Evolutionary conservation across 2,888 invertebrate species (phyloP).

Genomic region (Timema podura): DNA sequence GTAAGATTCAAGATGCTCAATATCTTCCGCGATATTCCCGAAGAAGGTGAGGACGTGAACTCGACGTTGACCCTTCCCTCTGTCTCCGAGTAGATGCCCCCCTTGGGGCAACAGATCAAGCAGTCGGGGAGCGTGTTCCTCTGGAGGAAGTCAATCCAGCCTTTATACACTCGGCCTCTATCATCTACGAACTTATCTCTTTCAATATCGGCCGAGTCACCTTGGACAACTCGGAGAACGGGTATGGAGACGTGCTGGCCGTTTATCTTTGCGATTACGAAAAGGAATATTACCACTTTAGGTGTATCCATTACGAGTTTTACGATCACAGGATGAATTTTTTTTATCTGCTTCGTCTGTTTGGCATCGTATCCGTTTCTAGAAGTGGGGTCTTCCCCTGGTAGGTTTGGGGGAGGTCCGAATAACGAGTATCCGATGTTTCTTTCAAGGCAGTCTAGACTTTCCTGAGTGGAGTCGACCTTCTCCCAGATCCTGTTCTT

Average conservation of each 20-base stretch:
- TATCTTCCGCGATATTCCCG: background rate
- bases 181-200: slow-evolving; percentile 12
- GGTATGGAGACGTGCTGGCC: background rate
- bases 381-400: background rate
- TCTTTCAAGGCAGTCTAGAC: slow-evolving; percentile 12
- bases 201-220: background rate
- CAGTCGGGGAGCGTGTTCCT: slow-evolving; percentile 18
- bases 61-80: slow-evolving; percentile 8
- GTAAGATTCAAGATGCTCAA: slow-evolving; percentile 16
- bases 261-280: background rate
- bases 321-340: background rate
- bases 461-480: background rate
- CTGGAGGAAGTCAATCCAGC: slow-evolving; percentile 17
- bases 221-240: slow-evolving; percentile 3
- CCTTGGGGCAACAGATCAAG: slow-evolving; percentile 18
- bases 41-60: slow-evolving; percentile 13
- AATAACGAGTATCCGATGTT: slow-evolving; percentile 18
- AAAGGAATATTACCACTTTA: slow-evolving; percentile 9
- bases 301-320: background rate
- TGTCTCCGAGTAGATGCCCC: slow-evolving; percentile 19
- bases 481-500: slow-evolving; percentile 1
- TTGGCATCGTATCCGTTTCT: slow-evolving; percentile 11
- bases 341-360: slow-evolving; percentile 2
- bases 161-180: slow-evolving; percentile 18
- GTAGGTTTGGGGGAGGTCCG: slow-evolving; percentile 16